Evolutionary conservation across 2,113 vertebrate genomes (phyloP).

Genomic region (Hipposideros armiger): DNA sequence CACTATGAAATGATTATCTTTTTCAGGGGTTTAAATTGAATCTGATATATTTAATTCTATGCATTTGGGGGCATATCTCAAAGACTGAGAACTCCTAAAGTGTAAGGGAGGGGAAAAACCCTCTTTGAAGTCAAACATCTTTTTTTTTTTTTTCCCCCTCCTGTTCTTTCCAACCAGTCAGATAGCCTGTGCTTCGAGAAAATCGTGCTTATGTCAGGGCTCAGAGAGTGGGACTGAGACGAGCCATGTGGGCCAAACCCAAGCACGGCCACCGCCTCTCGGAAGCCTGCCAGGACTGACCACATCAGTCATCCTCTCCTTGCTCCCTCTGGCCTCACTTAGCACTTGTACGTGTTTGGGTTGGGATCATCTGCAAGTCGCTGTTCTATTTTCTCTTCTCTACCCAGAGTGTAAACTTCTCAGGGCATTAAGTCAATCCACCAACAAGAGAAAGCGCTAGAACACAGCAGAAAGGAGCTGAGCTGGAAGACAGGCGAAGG

Average conservation of each 20-base stretch:
- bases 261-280: slow-evolving; percentile 15
- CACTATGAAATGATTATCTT: neutral
- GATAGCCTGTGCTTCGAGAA: neutral
- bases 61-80: neutral
- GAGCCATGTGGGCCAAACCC: neutral
- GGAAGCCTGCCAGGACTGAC: slow-evolving; percentile 67
- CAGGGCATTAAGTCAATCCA: neutral
- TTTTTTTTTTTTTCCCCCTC: neutral
- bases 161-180: neutral
- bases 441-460: neutral
- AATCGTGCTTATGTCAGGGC: neutral
- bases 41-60: neutral
- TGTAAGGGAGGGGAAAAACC: neutral
- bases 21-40: neutral
- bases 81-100: neutral
- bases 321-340: slow-evolving; percentile 61
- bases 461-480: neutral
- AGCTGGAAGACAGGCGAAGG: neutral
- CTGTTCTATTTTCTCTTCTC: slow-evolving; percentile 49
- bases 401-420: neutral
- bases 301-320: neutral
- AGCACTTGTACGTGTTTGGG: slow-evolving; percentile 61
- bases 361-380: slow-evolving; percentile 63
- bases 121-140: neutral
- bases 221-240: neutral